Evolutionary conservation across 2,113 vertebrate genomes (phyloP).

Genomic region (Callorhinus ursinus): DNA sequence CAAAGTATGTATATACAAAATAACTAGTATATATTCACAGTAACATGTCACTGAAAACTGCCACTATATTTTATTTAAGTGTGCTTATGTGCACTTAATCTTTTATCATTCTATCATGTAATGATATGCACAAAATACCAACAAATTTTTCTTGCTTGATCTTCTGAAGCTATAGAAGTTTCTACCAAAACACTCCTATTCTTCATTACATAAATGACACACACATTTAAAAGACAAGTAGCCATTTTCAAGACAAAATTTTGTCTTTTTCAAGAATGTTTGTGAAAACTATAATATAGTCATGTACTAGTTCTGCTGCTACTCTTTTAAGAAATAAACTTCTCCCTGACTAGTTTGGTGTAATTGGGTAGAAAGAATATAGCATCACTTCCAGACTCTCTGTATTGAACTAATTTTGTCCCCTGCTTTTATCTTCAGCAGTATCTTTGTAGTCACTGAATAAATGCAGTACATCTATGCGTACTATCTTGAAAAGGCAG

Average conservation of each 20-base stretch:
- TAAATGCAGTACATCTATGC: not conserved
- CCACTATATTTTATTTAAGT: not conserved
- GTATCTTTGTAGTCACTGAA: slow-evolving; percentile 34
- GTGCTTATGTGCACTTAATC: not conserved
- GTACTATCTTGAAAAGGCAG: not conserved
- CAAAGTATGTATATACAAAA: not conserved
- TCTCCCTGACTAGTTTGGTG: not conserved
- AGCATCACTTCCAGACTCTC: not conserved
- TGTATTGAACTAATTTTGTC: not conserved
- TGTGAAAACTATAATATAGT: not conserved
- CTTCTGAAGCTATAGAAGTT: not conserved
- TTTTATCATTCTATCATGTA: not conserved
- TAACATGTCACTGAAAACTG: not conserved
- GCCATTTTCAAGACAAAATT: not conserved
- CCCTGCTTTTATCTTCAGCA: slow-evolving; percentile 17
- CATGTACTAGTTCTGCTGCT: not conserved
- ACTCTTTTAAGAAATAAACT: not conserved
- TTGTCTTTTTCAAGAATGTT: not conserved
- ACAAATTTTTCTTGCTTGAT: not conserved
- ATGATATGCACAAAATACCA: not conserved
- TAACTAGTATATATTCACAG: not conserved
- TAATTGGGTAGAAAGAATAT: not conserved
- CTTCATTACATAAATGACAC: not conserved
- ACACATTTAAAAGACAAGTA: slow-evolving; percentile 8
- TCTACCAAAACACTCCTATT: not conserved